phyloP scores from a whole-genome alignment of 2,888 invertebrate species.

The Phrixothrix hirtus region DNA sequence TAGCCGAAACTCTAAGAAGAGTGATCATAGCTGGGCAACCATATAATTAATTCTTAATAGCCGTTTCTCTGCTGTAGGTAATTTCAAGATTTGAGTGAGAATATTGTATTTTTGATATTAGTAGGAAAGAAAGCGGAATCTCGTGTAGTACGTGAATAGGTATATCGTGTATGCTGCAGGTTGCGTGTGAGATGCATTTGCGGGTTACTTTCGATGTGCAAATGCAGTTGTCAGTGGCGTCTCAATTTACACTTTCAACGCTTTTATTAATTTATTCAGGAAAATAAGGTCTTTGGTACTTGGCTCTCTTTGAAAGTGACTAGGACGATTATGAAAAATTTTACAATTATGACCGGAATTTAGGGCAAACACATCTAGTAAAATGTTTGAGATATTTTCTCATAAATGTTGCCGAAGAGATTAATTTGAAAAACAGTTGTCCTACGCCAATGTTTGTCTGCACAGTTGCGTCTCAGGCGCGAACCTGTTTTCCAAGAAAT shows the following conservation, averaged over 20 bases:
- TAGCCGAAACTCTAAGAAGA: no score
- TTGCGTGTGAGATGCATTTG: conserved; percentile 33
- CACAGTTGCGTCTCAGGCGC: conserved; percentile 33
- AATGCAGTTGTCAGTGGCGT: conserved; percentile 32
- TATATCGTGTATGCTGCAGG: conserved; percentile 29
- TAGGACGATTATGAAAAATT: background rate
- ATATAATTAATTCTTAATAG: no score
- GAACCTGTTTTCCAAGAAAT: conserved; percentile 45
- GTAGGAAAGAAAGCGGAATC: conserved; percentile 3
- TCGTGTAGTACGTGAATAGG: conserved; percentile 9
- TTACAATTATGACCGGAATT: background rate
- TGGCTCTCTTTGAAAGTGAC: no score
- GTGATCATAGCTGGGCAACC: no score
- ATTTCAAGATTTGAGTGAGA: no score
- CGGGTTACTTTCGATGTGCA: conserved; percentile 31
- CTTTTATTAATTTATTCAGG: no score
- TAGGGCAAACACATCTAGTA: background rate
- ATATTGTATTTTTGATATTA: conserved; percentile 11
- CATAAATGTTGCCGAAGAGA: no score
- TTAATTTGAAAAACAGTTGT: no score
- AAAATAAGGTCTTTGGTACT: no score
- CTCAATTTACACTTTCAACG: background rate
- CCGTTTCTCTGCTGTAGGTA: no score
- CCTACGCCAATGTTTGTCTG: conserved; percentile 32
- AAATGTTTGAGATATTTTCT: background rate